A percentile compares a stretch with the other conserved stretches of the same genome.
phyloP scores from a whole-genome alignment of 2,888 invertebrate species.

The Thelaira solivaga region DNA sequence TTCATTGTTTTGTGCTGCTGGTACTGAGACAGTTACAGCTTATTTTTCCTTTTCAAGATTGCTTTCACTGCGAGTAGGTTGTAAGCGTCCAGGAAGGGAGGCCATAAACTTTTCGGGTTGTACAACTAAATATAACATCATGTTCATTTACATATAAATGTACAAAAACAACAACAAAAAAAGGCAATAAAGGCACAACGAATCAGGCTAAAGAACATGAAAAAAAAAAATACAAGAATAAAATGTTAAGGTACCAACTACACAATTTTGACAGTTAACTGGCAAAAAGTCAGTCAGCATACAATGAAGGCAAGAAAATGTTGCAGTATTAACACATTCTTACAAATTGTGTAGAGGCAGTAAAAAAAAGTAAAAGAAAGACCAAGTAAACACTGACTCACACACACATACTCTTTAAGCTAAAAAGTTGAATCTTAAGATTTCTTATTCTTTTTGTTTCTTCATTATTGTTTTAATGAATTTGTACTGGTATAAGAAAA shows the following conservation, averaged over 20 bases:
- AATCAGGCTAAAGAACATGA: no score
- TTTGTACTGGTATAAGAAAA: background rate
- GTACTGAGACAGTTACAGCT: background rate
- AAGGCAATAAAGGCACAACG: no score
- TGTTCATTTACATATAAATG: constrained; percentile 44
- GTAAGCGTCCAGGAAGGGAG: no score
- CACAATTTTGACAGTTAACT: constrained; percentile 46
- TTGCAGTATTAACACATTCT: background rate
- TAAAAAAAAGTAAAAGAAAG: background rate
- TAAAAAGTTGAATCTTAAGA: constrained; percentile 39
- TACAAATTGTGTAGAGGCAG: background rate
- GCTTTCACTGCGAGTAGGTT: no score
- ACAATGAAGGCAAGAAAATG: background rate
- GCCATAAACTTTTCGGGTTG: background rate
- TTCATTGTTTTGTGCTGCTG: constrained; percentile 50
- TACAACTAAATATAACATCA: constrained; percentile 1
- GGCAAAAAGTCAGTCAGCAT: constrained; percentile 36
- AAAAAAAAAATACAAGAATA: constrained; percentile 12
- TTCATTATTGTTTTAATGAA: constrained; percentile 37
- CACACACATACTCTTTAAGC: background rate
- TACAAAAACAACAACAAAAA: background rate
- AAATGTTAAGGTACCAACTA: constrained; percentile 41
- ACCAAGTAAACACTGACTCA: background rate
- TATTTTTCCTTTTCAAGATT: background rate
- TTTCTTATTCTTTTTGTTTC: constrained; percentile 2